Conservation (phyloP, 2,888 invertebrate species). For the Bimastos eiseni region DNA sequence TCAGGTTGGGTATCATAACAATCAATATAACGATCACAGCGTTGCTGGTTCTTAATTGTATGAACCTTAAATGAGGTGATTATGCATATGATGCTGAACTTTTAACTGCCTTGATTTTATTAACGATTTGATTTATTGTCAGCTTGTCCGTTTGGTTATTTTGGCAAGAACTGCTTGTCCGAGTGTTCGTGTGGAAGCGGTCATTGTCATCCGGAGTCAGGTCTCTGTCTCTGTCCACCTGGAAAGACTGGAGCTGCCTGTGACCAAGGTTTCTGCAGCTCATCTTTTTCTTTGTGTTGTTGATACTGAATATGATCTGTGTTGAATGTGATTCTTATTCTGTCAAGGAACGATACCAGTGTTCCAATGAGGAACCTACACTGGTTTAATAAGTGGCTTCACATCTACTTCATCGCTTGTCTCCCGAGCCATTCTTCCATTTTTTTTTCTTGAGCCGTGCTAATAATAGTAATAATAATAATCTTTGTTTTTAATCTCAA, state of each 20-base stretch:
- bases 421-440: no score
- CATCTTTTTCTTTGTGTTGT: not conserved
- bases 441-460: no score
- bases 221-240: constrained; percentile 60
- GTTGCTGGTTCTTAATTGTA: not conserved
- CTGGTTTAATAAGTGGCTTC: no score
- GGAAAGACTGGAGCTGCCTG: constrained; percentile 61
- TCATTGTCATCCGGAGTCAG: constrained; percentile 56
- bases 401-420: no score
- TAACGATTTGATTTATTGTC: constrained; percentile 2
- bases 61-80: not conserved
- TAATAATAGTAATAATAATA: no score
- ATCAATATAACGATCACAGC: no score
- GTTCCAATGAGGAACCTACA: no score
- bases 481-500: no score
- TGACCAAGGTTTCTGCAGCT: constrained; percentile 54
- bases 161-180: constrained; percentile 56
- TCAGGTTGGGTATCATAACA: no score
- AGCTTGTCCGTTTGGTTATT: constrained; percentile 60
- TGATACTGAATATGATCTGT: not conserved
- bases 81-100: not conserved
- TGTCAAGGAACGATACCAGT: no score
- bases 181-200: constrained; percentile 56
- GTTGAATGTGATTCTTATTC: not conserved
- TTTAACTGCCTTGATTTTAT: not conserved